phyloP scores from a whole-genome alignment of 2,113 vertebrate genomes.

The Ictalurus furcatus region DNA sequence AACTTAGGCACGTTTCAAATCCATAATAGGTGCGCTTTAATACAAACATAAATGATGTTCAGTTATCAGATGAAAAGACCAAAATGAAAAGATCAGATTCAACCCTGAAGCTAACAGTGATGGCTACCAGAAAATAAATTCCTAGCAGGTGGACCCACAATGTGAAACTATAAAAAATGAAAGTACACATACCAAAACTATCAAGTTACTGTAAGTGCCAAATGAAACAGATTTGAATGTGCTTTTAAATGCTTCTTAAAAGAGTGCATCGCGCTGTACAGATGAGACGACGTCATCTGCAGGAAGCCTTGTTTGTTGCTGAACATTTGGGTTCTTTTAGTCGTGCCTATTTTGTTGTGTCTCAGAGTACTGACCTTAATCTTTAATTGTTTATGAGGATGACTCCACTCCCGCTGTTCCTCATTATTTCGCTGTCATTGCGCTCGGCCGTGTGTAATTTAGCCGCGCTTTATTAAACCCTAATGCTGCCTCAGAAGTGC shows the following conservation, averaged over 20 bases:
- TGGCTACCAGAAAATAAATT: background rate
- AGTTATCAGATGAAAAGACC: background rate
- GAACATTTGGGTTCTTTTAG: background rate
- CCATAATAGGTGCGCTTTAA: too few relatives aligned
- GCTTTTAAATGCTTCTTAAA: background rate
- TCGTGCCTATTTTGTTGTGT: background rate
- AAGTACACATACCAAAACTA: background rate
- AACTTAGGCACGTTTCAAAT: too few relatives aligned
- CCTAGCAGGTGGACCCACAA: background rate
- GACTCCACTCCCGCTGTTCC: background rate
- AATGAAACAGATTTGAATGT: background rate
- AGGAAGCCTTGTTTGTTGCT: background rate
- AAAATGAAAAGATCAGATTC: background rate
- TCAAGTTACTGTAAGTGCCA: background rate
- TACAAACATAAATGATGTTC: too few relatives aligned
- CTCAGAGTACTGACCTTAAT: background rate
- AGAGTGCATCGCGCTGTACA: background rate
- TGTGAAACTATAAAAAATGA: background rate
- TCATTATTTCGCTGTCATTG: background rate
- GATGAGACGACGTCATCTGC: background rate
- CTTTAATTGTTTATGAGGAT: background rate
- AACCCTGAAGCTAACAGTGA: background rate
- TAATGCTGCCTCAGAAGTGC: background rate
- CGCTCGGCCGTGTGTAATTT: background rate
- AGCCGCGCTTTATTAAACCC: background rate